Evolutionary conservation across 64 coral and sea anemone species (phyloP), one percentile per base, ranked within the genome.

Genomic region (Pocillopora verrucosa): DNA sequence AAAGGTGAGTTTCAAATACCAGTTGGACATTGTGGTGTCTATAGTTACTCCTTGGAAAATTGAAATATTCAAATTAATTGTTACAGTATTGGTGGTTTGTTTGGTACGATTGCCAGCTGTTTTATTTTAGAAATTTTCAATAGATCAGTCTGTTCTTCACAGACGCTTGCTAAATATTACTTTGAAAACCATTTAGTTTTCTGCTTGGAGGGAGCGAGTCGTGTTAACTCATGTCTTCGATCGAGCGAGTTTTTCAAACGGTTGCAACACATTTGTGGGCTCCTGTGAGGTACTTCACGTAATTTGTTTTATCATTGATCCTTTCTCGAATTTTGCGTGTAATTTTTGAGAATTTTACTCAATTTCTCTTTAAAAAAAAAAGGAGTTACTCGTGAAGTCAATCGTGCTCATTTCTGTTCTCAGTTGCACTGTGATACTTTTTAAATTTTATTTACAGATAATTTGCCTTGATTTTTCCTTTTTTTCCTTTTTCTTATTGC

Each of bases 221-320:
- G 25, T 1, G 34, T 12, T 9, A 11, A 10, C 36, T 51, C 65
- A 91, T 91, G 90, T 84, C 90, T 24, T 79, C 16, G 22, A 68
- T 92, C 9, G 90, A 92, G 13, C 74, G 57, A 45, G 90, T 76
- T 10, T 56, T 92, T 10, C 74, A 80, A 20, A 78, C 77, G 2
- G 74, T 92, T 0, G 61, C 83, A 15, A 19, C 75, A 0, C 60
- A 82, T 34, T 76, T 92, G 1, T 92, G 83, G 83, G 90, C 90
- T 16, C 63, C 90, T 51, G 76, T n/a, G 11, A 92, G 90, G 90
- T 92, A 92, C 61, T 16, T 6, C 17, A 59, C 22, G 15, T 5
- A 20, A 35, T 59, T 30, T 73, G 19, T 59, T 14, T 16, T 59
- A 22, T 17, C 41, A 57, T 13, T 87, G 1, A n/a, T 36, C 9